Evolutionary conservation across 2,888 invertebrate genomes (phyloP), one percentile per base, ranked within the genome.

Genomic region (Steinernema carpocapsae): DNA sequence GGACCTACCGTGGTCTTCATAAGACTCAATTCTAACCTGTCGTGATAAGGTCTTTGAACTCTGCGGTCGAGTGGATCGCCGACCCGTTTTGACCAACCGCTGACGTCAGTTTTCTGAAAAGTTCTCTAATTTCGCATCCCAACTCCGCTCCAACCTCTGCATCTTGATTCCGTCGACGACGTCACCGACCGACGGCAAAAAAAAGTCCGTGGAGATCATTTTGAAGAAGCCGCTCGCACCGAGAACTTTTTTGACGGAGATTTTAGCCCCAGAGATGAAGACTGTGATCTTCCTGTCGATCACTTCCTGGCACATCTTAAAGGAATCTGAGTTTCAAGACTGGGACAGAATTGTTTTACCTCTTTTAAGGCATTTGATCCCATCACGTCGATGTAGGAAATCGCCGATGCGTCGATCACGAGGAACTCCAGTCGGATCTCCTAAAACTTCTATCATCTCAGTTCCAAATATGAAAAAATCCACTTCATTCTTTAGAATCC

Each of bases 311-410:
- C 12, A 17, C 10, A 45, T 71, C 70, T 70, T 29, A 12, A 70
- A 26, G 32, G 17, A 14, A 37, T 10, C 6, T 12, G 12, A 4
- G 10, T 4, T 42, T 70, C 32, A 29, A 1, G 19, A 32, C 29
- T 10, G 12, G 70, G 26, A 2, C 24, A 3, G 2, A 59, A 59
- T 10, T 4, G 22, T 1, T 4, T 26, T 32, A 83, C 84, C 77
- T 87, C 86, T 77, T 87, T 85, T 22, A 87, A 74, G 4, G 85
- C 83, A 71, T 82, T 84, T 22, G 87, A 83, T 26, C 87, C 87
- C 87, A 87, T 87, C 71, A 79, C 80, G 71, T 87, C 87, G 32
- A 87, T 84, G 70, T 85, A 86, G 6, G 87, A 86, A 77, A 87
- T 85, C 26, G 85, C 87, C 19, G 85, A 84, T 52, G 87, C 87